phyloP scores from a whole-genome alignment of 2,888 invertebrate genomes.

The Apamea anceps region DNA sequence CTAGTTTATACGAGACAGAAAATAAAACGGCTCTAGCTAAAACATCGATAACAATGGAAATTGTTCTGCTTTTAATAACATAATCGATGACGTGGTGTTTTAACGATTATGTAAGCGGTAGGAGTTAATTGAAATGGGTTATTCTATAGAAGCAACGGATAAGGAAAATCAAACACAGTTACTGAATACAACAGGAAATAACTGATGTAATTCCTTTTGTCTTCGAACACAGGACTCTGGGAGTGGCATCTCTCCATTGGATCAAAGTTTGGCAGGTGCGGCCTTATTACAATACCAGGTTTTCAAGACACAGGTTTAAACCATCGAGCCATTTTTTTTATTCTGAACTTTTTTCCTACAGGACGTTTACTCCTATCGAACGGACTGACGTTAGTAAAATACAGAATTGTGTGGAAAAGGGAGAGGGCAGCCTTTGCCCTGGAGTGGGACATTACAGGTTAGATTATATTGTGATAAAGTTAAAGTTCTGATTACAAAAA shows the following conservation, averaged over 20 bases:
- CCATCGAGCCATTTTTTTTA: not conserved
- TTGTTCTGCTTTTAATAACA: conserved; percentile 22
- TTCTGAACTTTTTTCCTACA: not conserved
- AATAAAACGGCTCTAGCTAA: conserved; percentile 14
- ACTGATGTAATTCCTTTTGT: not conserved
- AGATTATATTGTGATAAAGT: no score
- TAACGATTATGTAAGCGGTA: conserved; percentile 31
- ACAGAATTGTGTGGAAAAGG: no score
- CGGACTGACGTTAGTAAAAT: no score
- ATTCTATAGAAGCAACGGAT: not conserved
- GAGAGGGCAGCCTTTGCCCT: no score
- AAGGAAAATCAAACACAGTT: conserved; percentile 17
- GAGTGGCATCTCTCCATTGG: not conserved
- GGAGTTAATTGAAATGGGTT: not conserved
- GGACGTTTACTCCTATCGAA: no score
- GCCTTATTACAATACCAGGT: not conserved
- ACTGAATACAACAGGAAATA: not conserved
- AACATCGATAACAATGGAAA: conserved; percentile 44
- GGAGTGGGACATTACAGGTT: no score
- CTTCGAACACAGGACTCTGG: not conserved
- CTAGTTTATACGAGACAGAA: not conserved
- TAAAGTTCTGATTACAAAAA: not conserved
- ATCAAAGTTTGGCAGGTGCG: conserved; percentile 1
- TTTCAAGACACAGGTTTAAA: not conserved
- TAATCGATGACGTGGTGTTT: conserved; percentile 30